Base-by-base conservation (phyloP, 2,797 vertebrate genomes). In the Tadarida brasiliensis region DNA sequence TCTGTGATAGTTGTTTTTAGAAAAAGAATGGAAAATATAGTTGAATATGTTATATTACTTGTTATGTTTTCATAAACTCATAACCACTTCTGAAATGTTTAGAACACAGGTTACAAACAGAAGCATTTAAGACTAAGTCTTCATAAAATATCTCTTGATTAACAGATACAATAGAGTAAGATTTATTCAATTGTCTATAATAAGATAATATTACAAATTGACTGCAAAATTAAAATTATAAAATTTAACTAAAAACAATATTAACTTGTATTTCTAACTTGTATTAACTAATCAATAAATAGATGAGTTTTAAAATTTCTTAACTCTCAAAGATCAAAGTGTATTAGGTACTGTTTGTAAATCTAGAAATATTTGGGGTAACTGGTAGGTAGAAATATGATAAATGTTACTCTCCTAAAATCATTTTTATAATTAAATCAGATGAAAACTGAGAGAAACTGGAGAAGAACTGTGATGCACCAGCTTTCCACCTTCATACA, bases 381-480 rank as follows among this genome's bases (percentile, higher is more conserved):
- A 88, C 17, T 63, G 76, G 6, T 82, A 59, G n/a, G 33, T 47
- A 11, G 19, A 71, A 39, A 57, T 61, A 59, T 7, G 7, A 56
- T 44, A 63, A 2, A 6, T 12, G 9, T 30, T 82, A 81, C 82
- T 59, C 30, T 54, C 82, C 49, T 47, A 15, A 59, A 61, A 14
- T 47, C 47, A 80, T 61, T 57, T 88, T 86, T 68, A 17, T 39
- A 63, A 94, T 83, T 92, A 68, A 89, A 51, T 87, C 11, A 86
- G 26, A 81, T 11, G 20, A 87, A 82, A 82, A 16, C n/a, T 68
- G 6, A 82, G 35, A 44, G 22, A 54, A 93, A 33, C 7, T 61
- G 26, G 56, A 81, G 2, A 80, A 74, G 30, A 35, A 22, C 26
- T 26, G 5, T 14, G 33, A 44, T 12, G 67, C n/a, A 70, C n/a